Evolutionary conservation across 2,888 invertebrate species (phyloP), one percentile per base, ranked within the genome.

Genomic region (Conchocele bisecta): DNA sequence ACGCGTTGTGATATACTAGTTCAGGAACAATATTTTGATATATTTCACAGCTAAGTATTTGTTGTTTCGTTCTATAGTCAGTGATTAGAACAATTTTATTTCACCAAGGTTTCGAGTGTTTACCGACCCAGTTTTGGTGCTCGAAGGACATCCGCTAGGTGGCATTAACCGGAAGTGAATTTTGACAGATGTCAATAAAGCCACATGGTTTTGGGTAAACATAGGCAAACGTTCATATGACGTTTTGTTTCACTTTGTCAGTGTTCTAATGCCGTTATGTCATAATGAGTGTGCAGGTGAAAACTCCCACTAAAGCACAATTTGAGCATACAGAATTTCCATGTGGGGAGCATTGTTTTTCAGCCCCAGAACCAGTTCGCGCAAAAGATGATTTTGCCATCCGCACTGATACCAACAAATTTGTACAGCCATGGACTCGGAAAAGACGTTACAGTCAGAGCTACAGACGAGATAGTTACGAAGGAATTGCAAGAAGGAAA

Each of bases 341-440:
- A 29, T 86, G 85, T 77, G 83, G 86, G 94, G 95, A 80, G 24
- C 70, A 77, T 61, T 76, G 68, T 41, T 75, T 75, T 39, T 39
- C 66, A 29, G 63, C 73, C 11, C 65, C 72, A 24, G 75, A 70
- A 13, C 42, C 65, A 41, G 54, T 59, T 13, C 33, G 24, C 22
- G 58, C 56, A 6, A 76, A 59, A 44, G 76, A 76, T 73, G 76
- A 76, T 26, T 35, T 69, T 2, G 50, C 29, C 31, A 39, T 72
- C 7, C 51, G 44, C 37, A 68, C 57, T 65, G 75, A 75, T 29
- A 35, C 54, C 5, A 71, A 64, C 6, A 71, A 61, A 29, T 72
- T 75, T 42, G 59, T 74, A 17, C 76, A 76, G 24, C 61, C 63
- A 33, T 76, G 72, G 76, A 60, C 61, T 29, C 64, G 76, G 41